Base-by-base conservation (phyloP, 2,888 invertebrate genomes). In the Leptinotarsa juncta region DNA sequence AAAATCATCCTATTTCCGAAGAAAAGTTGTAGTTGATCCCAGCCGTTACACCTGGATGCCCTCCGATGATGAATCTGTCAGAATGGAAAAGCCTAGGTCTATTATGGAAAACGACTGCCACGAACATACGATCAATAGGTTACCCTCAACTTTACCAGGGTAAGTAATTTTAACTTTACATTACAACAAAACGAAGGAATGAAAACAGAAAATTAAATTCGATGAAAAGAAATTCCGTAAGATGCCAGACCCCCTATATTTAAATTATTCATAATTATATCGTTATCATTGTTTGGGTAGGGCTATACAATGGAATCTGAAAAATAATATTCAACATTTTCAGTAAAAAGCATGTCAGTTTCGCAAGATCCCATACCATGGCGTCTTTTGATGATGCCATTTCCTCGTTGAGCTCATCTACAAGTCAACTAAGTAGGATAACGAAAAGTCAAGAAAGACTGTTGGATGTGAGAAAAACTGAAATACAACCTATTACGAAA, bases 311-410 rank as follows among this genome's bases (percentile, higher is more conserved):
- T 3, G 12, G 42, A 42, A 12, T 42, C 10, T 42, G 42, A 42
- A 42, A 10, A 42, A 42, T 42, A 42, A 42, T 42, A 10, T 42
- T 51, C 20, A 42, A n/a, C 50, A 71, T 67, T 85, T 87, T 20
- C 89, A 95, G 95, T 87, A 93, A 94, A 78, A 97, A 97, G 86
- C 97, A 97, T 87, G 97, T 97, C 51, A 96, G 96, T 83, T 97
- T 97, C 85, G 95, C 96, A 66, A 91, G 96, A 73, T 96, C 96
- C 4, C 95, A 96, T 85, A 96, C 96, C 0, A 88, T 96, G 80
- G 95, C 95, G 48, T 96, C 95, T 5, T 95, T 96, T 84, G 95
- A 96, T 82, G 94, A 94, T 85, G 91, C 92, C 42, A 89, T 90
- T 60, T 89, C 90, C 70, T 84, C 86, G 5, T 80, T 88, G 70